Evolutionary conservation across 2,888 invertebrate genomes (phyloP), one percentile per base, ranked within the genome.

Genomic region (Frankliniella intonsa): DNA sequence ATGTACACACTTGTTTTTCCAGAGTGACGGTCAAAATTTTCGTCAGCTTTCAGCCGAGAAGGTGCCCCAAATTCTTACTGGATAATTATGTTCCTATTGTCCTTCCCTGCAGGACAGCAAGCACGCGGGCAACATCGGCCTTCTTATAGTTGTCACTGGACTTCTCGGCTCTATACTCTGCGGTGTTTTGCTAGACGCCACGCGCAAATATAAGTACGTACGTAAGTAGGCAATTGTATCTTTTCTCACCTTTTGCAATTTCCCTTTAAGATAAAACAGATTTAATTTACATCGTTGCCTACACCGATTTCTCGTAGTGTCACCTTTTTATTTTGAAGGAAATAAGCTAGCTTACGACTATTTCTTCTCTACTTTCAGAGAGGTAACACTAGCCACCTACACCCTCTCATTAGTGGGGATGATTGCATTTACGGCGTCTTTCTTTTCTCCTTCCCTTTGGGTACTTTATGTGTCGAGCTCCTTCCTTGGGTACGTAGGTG

Each of bases 111-210:
- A 87, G 86, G 86, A 84, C 27, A 85, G 86, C 81, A 86, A 86
- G 19, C 85, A 87, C 82, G 90, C 89, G n/a, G 91, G 91, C 14
- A 86, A 87, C 81, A 89, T 91, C 82, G 91, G 91, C 7, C 85
- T 91, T 25, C 87, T 89, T 3, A 88, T 92, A 50, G 90, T 91
- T 1, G 84, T 91, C 19, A 88, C 90, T 50, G 91, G 91, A 27
- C 89, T 92, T 86, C 83, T 88, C 3, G 91, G 91, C 1, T 90
- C 91, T 0, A 87, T 91, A 7, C 86, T 90, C 12, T 90, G 90
- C 82, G 91, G 91, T 5, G 85, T 90, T 81, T 87, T 89, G 86
- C 87, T 92, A 17, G 91, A 91, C 85, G 89, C 87, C 84, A 90
- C 90, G 22, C 90, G 90, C 84, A 87, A 87, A 51, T 91, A 89